Evolutionary conservation across 2,113 vertebrate species (phyloP).

Genomic region (Lampris incognitus): DNA sequence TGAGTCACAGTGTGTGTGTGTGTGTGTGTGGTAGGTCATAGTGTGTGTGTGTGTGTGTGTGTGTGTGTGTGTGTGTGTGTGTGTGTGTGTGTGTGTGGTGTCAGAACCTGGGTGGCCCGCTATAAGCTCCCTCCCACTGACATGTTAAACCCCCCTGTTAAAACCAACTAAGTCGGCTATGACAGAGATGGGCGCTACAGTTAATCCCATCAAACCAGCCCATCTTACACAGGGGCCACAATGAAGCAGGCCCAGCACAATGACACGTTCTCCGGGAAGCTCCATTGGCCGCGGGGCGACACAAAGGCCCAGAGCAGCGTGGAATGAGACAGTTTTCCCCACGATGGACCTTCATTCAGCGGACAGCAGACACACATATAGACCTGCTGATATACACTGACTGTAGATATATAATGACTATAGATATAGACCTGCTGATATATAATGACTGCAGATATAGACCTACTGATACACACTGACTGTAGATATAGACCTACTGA

Average conservation of each 20-base stretch:
- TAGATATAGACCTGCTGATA: too few relatives aligned
- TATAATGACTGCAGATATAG: too few relatives aligned
- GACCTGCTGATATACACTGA: too few relatives aligned
- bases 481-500: too few relatives aligned
- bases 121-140: slow-evolving; percentile 43
- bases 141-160: slow-evolving; percentile 54
- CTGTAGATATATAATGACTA: too few relatives aligned
- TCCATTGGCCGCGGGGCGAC: too few relatives aligned
- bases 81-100: slow-evolving; percentile 4
- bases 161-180: slow-evolving; percentile 53
- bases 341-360: too few relatives aligned
- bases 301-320: too few relatives aligned
- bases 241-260: slow-evolving; percentile 20
- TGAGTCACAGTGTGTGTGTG: not conserved
- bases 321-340: too few relatives aligned
- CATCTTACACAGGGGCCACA: slow-evolving; percentile 25
- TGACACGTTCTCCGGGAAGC: not conserved
- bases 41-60: slow-evolving; percentile 9
- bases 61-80: not conserved
- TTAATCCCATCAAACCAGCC: slow-evolving; percentile 52
- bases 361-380: too few relatives aligned
- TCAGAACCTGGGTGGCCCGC: slow-evolving; percentile 54
- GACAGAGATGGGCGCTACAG: slow-evolving; percentile 48
- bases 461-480: too few relatives aligned
- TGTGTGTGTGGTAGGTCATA: not conserved